These are phyloP conservation scores for Phyllostomus hastatus DNA, from an alignment of 2,113 vertebrate genomes.

Conservation along the genomic window DNA sequence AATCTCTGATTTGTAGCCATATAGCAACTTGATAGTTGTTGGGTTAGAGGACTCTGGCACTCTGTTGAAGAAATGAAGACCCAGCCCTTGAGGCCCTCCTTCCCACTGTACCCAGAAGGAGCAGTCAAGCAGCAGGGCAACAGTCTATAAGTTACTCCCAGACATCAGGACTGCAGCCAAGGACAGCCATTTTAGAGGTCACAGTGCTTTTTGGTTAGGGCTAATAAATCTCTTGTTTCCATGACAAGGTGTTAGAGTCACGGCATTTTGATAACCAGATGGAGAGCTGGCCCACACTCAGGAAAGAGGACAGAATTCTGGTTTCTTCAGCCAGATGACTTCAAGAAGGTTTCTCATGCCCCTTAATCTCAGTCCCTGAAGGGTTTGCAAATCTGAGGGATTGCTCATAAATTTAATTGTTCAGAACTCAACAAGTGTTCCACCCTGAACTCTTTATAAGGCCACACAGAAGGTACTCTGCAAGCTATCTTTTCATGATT, in stretches of 20 bases:
- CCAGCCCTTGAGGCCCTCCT: background rate
- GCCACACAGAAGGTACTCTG: background rate
- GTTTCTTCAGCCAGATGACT: background rate
- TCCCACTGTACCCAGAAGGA: background rate
- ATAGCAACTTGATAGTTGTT: background rate
- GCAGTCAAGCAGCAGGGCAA: background rate
- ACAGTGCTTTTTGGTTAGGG: slow-evolving; percentile 57
- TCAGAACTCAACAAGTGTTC: background rate
- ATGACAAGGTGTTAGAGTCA: slow-evolving; percentile 23
- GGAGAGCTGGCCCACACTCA: background rate
- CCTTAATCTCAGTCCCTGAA: background rate
- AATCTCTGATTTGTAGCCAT: background rate
- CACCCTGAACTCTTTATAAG: background rate
- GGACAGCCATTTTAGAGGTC: slow-evolving; percentile 24
- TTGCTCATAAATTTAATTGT: background rate
- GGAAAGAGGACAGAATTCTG: background rate
- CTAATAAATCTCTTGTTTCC: slow-evolving; percentile 64
- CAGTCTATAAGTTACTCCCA: background rate
- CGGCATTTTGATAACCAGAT: slow-evolving; percentile 52
- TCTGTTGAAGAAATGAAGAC: background rate
- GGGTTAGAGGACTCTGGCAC: background rate
- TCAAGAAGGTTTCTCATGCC: background rate
- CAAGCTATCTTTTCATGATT: background rate
- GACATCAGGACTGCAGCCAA: slow-evolving; percentile 36
- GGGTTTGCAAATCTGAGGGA: background rate